Base-by-base conservation (phyloP, 2,113 vertebrate species). In the Collichthys lucidus region DNA sequence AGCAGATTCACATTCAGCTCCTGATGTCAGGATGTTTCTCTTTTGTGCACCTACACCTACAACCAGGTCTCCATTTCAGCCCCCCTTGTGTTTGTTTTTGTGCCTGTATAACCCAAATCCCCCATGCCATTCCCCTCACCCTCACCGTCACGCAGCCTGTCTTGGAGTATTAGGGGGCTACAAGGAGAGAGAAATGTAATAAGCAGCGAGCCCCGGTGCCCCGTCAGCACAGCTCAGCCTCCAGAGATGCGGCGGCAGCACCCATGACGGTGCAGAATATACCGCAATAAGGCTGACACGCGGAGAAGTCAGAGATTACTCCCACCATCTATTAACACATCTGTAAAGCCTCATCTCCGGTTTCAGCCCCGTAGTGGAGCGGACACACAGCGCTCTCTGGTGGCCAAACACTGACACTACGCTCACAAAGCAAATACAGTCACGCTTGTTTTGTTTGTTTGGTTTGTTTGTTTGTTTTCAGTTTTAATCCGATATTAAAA, bases 401-500 rank as follows among this genome's bases (percentile, higher is more conserved):
- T 91, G 94, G 89, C 2, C 4, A 80, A 83, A 84, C 59, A 44
- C 11, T 3, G 2, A 79, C 31, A 68, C 74, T 46, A 55, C 40
- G 8, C 5, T 1, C 31, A 31, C 31, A 31, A 40, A 40, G 7
- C 35, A 40, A n/a, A 40, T 40, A 2, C 46, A 49, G 35, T 44
- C n/a, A 10, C 59, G 15, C 24, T 16, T 63, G 20, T 76, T n/a
- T 40, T 40, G 35, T 40, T 40, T 40, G 35, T 40, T 40, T 8
- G 31, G 5, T 31, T 35, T 5, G 5, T 35, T 5, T 35, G 29
- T 31, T 31, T 35, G 2, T 40, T 14, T 61, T 17, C 29, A 7
- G 49, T 77, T 91, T 93, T 90, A 87, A 89, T 93, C 69, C 42
- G 57, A 88, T 92, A 92, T 89, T 91, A 87, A 92, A 94, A 93